Percentiles rank a stretch among this genome's conserved stretches.
Conservation (phyloP, 2,113 vertebrate genomes). For the Tonatia bakeri region DNA sequence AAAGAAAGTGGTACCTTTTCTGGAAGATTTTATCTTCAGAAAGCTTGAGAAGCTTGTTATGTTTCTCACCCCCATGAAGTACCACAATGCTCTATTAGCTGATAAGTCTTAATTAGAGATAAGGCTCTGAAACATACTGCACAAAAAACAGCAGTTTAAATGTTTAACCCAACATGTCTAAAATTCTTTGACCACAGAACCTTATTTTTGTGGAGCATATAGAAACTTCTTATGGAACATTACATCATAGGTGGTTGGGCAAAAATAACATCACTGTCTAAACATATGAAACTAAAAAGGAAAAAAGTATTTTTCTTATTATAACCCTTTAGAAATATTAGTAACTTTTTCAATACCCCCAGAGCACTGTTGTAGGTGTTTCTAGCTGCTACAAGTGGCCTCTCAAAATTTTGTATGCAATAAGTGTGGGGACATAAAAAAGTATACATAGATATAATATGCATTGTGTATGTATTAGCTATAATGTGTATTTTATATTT, state of each 20-base stretch:
- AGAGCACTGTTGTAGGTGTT: background rate
- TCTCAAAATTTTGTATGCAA: background rate
- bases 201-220: background rate
- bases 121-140: background rate
- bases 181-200: background rate
- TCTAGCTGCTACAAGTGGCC: background rate
- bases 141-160: background rate
- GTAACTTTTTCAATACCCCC: background rate
- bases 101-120: background rate
- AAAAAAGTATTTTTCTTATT: background rate
- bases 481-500: background rate
- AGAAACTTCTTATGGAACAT: background rate
- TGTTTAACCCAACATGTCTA: background rate
- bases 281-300: constrained; percentile 9
- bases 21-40: background rate
- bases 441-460: background rate
- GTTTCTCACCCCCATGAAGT: background rate
- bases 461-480: background rate
- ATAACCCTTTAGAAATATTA: background rate
- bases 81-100: background rate
- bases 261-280: background rate
- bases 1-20: background rate
- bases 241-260: background rate
- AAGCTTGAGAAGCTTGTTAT: background rate
- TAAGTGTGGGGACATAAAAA: background rate